phyloP scores from a whole-genome alignment of 1,140 invertebrate genomes.

The Zaprionus capensis region DNA sequence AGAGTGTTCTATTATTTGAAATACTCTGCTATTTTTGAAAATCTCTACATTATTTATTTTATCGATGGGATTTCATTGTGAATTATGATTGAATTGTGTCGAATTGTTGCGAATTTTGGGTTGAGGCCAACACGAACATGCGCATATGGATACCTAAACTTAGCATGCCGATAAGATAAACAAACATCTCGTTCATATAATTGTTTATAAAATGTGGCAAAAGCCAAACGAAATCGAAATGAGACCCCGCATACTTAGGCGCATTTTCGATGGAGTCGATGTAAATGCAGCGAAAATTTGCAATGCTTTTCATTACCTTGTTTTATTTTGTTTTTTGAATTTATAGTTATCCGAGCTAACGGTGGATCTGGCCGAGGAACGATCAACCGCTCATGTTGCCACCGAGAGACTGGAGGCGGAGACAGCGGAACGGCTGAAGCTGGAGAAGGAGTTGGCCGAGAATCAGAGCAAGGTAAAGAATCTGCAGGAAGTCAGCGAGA shows the following conservation, averaged over 20 bases:
- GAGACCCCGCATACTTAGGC: constrained; percentile 1
- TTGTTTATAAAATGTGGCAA: constrained; percentile 42
- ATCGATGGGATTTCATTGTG: constrained; percentile 4
- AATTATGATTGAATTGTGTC: constrained; percentile 9
- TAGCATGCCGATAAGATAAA: constrained; percentile 40
- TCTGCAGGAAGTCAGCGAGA: constrained; percentile 91
- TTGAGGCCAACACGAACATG: constrained; percentile 19
- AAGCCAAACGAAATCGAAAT: constrained; percentile 16
- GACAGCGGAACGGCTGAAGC: constrained; percentile 89
- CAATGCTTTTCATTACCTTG: background rate
- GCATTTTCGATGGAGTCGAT: constrained; percentile 12
- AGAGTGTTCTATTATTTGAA: background rate
- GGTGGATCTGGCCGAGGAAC: constrained; percentile 95
- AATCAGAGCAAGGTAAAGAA: constrained; percentile 90
- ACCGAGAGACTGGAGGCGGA: constrained; percentile 95
- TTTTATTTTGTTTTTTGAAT: constrained; percentile 43
- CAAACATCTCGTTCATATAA: constrained; percentile 23
- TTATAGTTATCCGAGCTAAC: constrained; percentile 95
- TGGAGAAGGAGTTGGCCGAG: constrained; percentile 94
- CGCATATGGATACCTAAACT: constrained; percentile 23
- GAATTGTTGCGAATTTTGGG: constrained; percentile 18
- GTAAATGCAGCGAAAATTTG: constrained; percentile 16
- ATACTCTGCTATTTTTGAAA: background rate
- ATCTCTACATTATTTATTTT: background rate
- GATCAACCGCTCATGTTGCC: constrained; percentile 93